Evolutionary conservation across 2,888 invertebrate genomes (phyloP).

Genomic region (Agapostemon virescens): DNA sequence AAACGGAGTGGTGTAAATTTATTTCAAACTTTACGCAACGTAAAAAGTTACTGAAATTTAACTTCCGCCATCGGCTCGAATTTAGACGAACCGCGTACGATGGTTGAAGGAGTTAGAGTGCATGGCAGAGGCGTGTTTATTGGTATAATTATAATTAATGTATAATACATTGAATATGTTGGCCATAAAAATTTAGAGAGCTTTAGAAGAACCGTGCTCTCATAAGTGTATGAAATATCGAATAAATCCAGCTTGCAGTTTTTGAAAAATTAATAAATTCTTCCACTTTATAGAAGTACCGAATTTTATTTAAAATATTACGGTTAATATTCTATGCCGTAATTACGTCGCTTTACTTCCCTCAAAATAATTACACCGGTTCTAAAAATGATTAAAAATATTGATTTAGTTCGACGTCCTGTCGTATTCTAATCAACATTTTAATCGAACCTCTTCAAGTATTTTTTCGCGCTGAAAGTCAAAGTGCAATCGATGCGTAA

Average conservation of each 20-base stretch:
- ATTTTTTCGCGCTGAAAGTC: neutral
- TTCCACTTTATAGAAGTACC: neutral
- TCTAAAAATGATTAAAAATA: neutral
- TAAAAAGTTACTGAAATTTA: neutral
- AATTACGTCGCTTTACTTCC: neutral
- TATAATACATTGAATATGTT: neutral
- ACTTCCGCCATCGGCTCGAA: neutral
- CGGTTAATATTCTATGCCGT: neutral
- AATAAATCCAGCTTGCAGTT: neutral
- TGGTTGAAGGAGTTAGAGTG: neutral
- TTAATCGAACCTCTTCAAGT: neutral
- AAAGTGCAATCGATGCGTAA: no score
- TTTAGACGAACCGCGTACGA: neutral
- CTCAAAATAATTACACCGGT: neutral
- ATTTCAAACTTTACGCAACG: neutral
- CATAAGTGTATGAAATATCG: neutral
- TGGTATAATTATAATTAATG: neutral
- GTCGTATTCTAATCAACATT: no score
- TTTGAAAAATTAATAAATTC: neutral
- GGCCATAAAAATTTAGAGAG: neutral
- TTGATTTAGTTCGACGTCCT: neutral
- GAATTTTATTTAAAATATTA: neutral
- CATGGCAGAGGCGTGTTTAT: neutral
- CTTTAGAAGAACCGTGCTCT: neutral
- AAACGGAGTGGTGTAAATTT: neutral